phyloP scores from a whole-genome alignment of 2,888 invertebrate species.

The Homarus gammarus region DNA sequence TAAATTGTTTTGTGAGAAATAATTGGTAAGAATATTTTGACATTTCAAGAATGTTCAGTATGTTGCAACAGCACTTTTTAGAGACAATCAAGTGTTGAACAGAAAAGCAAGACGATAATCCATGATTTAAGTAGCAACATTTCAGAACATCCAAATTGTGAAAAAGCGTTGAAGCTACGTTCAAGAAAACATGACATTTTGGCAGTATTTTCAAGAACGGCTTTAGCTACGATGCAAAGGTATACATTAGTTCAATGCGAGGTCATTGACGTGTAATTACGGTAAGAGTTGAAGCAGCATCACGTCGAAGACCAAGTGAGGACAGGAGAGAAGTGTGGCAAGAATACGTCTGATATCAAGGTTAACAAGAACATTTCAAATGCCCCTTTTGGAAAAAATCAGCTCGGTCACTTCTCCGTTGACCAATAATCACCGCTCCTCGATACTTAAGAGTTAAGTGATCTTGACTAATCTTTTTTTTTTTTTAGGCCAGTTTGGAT shows the following conservation, averaged over 20 bases:
- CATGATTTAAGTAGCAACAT: too few relatives aligned
- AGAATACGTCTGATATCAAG: neutral
- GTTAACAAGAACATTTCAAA: slow-evolving; percentile 14
- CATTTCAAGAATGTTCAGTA: too few relatives aligned
- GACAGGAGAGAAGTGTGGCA: neutral
- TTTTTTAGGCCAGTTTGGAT: slow-evolving; percentile 30
- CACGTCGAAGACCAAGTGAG: neutral
- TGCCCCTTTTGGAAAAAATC: slow-evolving; percentile 21
- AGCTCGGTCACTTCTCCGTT: slow-evolving; percentile 19
- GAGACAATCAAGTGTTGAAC: too few relatives aligned
- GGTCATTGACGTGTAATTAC: neutral
- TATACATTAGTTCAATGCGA: neutral
- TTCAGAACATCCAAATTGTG: too few relatives aligned
- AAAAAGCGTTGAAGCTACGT: too few relatives aligned
- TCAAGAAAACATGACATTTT: too few relatives aligned
- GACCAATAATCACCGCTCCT: slow-evolving; percentile 41
- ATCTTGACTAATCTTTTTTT: slow-evolving; percentile 18
- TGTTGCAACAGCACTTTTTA: too few relatives aligned
- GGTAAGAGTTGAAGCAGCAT: neutral
- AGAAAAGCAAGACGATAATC: too few relatives aligned
- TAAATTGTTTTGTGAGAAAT: too few relatives aligned
- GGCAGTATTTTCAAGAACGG: neutral
- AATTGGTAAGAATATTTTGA: too few relatives aligned
- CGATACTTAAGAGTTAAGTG: slow-evolving; percentile 48
- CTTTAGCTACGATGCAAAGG: neutral